Evolutionary conservation across 2,888 invertebrate genomes (phyloP), one percentile per base, ranked within the genome.

Genomic region (Acanthosepion esculentum): DNA sequence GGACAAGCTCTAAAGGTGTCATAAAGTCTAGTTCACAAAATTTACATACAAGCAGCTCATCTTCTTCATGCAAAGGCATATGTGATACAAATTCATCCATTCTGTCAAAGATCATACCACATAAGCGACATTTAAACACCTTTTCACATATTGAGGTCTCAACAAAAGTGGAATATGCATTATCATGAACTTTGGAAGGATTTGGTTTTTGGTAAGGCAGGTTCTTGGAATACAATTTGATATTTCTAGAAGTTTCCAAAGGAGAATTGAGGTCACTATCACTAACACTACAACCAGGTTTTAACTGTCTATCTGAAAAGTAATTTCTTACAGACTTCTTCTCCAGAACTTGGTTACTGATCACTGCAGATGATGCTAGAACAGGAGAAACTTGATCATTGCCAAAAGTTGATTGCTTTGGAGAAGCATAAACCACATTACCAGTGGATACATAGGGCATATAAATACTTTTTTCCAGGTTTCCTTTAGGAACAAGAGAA

Each of bases 21-120:
- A 48, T 92, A 48, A 92, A 92, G 29, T 92, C 92, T 48, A 92
- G 26, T 92, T 92, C 92, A 48, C 92, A 92, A n/a, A 92, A 92
- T 48, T 92, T 92, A 50, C 92, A 92, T 18, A 92, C 92, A 23
- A 92, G 92, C 48, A 92, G 48, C 48, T 92, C 92, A 48, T 92
- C 92, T 29, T 92, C 92, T 50, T 92, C 48, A n/a, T 92, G 92
- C 12, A 92, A 48, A 92, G 92, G 92, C 41, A 50, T 92, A 48
- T 92, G 92, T 0, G 8, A 50, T 26, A 92, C 12, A 92, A 92
- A 92, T 12, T 92, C 92, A 48, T 92, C 92, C 50, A 48, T 92
- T 50, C 48, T 41, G 29, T 48, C 48, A 48, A 92, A 92, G 92
- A 92, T 50, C 92, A 92, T 48, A 26, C 50, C 33, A 33, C 92